These are phyloP conservation scores for Notoglanidium macrostoma DNA, from an alignment of 2,797 vertebrate genomes.

Conservation along the genomic window DNA sequence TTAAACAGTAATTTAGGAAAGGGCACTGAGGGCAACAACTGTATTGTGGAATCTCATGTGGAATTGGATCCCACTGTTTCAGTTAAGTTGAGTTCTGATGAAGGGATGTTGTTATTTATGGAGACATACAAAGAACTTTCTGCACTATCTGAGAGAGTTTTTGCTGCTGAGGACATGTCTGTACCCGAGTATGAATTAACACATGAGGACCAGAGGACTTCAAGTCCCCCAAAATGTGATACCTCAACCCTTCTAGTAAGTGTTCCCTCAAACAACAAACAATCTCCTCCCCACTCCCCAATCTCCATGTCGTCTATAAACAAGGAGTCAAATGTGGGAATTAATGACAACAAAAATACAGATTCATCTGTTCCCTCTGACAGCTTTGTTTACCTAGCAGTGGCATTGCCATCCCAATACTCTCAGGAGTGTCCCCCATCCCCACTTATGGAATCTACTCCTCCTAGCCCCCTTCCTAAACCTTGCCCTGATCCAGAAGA, in stretches of 20 bases:
- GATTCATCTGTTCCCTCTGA: slow-evolving; percentile 76
- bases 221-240: slow-evolving; percentile 66
- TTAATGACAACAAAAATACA: slow-evolving; percentile 63
- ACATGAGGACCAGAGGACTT: slow-evolving; percentile 51
- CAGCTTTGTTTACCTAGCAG: slow-evolving; percentile 82
- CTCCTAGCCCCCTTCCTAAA: slow-evolving; percentile 74
- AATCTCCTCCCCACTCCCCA: slow-evolving; percentile 58
- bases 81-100: slow-evolving; percentile 53
- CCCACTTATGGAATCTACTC: slow-evolving; percentile 68
- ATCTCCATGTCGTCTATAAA: slow-evolving; percentile 53
- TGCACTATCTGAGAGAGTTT: slow-evolving; percentile 45
- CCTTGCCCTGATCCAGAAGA: slow-evolving; percentile 66
- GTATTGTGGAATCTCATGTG: slow-evolving; percentile 63
- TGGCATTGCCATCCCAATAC: slow-evolving; percentile 69
- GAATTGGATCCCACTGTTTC: slow-evolving; percentile 53
- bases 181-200: slow-evolving; percentile 36
- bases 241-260: slow-evolving; percentile 18
- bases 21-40: slow-evolving; percentile 56
- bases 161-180: slow-evolving; percentile 52
- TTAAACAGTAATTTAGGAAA: slow-evolving; percentile 45
- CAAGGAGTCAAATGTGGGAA: slow-evolving; percentile 57
- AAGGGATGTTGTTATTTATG: slow-evolving; percentile 49
- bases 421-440: slow-evolving; percentile 71
- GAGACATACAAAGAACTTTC: slow-evolving; percentile 58
- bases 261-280: slow-evolving; percentile 17